Conservation (phyloP, 1,140 invertebrate species). For the Drosophila serrata region DNA sequence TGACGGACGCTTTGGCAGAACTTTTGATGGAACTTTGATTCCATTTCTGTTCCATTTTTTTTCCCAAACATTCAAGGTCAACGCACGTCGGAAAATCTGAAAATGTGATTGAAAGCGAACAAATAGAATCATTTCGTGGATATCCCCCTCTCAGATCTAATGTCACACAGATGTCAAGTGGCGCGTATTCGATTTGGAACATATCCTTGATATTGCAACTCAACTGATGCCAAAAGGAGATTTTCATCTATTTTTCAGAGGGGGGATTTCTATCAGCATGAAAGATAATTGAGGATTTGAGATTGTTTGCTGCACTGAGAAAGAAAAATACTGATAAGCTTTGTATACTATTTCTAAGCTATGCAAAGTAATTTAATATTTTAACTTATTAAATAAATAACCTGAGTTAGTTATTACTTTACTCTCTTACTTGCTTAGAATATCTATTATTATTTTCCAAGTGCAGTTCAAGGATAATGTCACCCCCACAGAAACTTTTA, state of each 20-base stretch:
- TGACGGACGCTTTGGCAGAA: slow-evolving; percentile 59
- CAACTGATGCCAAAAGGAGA: slow-evolving; percentile 37
- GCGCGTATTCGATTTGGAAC: slow-evolving; percentile 18
- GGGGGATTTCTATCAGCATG: slow-evolving; percentile 12
- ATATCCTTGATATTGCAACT: slow-evolving; percentile 41
- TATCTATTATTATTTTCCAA: neutral
- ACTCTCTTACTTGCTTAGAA: neutral
- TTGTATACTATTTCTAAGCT: neutral
- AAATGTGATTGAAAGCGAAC: slow-evolving; percentile 52
- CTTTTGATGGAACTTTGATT: slow-evolving; percentile 46
- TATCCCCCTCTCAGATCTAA: slow-evolving; percentile 15
- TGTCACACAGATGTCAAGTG: slow-evolving; percentile 46
- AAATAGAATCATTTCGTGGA: slow-evolving; percentile 41
- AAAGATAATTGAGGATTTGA: slow-evolving; percentile 44
- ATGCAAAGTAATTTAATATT: too few relatives aligned
- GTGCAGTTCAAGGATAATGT: slow-evolving; percentile 6
- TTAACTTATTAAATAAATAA: neutral
- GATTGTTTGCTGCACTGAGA: slow-evolving; percentile 3
- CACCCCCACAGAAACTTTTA: slow-evolving; percentile 13
- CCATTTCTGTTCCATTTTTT: slow-evolving; percentile 29
- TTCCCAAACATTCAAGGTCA: slow-evolving; percentile 30
- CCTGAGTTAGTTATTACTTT: neutral
- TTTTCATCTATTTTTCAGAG: slow-evolving; percentile 16
- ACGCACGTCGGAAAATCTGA: slow-evolving; percentile 33
- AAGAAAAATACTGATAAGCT: neutral